A percentile compares a stretch with the other conserved stretches of the same genome.
Conservation (phyloP, 2,888 invertebrate species). For the Sesia apiformis region DNA sequence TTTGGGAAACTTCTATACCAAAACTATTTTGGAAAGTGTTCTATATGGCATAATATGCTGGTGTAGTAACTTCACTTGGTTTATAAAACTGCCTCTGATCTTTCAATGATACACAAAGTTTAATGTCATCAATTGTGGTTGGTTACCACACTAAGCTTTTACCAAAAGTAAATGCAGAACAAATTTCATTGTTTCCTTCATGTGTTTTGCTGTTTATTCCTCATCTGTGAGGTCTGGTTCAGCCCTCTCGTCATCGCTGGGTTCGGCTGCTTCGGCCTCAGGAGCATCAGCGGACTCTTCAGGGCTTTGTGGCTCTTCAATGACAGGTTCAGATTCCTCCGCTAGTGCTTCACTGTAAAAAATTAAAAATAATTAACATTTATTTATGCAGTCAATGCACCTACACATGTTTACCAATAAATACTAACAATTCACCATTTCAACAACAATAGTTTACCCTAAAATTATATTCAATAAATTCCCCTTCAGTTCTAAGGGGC, state of each 20-base stretch:
- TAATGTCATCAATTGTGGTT: too few relatives aligned
- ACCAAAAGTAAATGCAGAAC: constrained; percentile 32
- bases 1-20: too few relatives aligned
- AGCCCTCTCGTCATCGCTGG: constrained; percentile 62
- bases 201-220: constrained; percentile 37
- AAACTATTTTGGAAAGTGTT: too few relatives aligned
- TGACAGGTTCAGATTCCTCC: constrained; percentile 53
- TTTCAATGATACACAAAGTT: too few relatives aligned
- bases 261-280: constrained; percentile 43
- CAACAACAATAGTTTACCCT: too few relatives aligned
- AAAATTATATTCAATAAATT: too few relatives aligned
- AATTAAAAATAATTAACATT: not conserved
- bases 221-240: constrained; percentile 71
- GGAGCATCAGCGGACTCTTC: constrained; percentile 41
- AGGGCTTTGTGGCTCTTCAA: constrained; percentile 66
- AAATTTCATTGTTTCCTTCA: constrained; percentile 16
- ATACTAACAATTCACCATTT: not conserved
- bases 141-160: too few relatives aligned
- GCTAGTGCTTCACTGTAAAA: constrained; percentile 41
- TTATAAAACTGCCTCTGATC: too few relatives aligned
- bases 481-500: too few relatives aligned
- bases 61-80: too few relatives aligned
- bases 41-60: too few relatives aligned
- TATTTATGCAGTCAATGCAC: not conserved
- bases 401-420: too few relatives aligned